Base-by-base conservation (phyloP, 2,113 vertebrate species). In the Puma concolor region DNA sequence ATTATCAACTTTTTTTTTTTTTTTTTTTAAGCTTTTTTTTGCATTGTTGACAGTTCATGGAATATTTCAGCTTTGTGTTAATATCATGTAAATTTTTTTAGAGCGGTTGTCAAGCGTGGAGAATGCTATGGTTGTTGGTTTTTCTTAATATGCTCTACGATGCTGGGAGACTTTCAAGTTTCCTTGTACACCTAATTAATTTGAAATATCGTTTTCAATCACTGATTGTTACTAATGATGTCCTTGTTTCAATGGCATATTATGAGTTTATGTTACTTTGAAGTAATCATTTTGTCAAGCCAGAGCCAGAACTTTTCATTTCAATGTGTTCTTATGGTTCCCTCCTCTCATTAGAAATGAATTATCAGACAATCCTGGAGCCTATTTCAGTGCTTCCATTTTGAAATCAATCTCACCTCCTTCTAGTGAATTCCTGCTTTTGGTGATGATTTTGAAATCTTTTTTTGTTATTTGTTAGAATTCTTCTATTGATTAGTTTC, bases 231-330 rank as follows among this genome's bases (percentile, higher is more conserved):
- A 57, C 54, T 21, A 7, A 19, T 88, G 11, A 77, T 86, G 57
- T 76, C 72, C n/a, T 91, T 91, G 41, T 82, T 89, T 7, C 71
- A 93, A 63, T 80, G 60, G 36, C 54, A 80, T 38, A 64, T 83
- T 77, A 67, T 57, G 63, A 79, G 50, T 94, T 94, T 57, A 38
- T 63, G 54, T 93, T 80, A 93, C 50, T 88, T 88, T 91, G 91
- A 66, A 50, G 3, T 74, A 91, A 90, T 57, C 52, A 84, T 81
- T 92, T 85, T 89, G 71, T 89, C 84, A 89, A 96, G 81, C 89
- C n/a, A 84, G n/a, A n/a, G n/a, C 89, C 31, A 91, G 71, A 93
- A 74, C 67, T 72, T 91, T 79, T n/a, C 72, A 17, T 93, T 95
- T 64, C 31, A 85, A 10, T 93, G 48, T 90, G 33, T 84, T 86